phyloP scores from a whole-genome alignment of 2,113 vertebrate genomes.

The Peucedramus taeniatus region DNA sequence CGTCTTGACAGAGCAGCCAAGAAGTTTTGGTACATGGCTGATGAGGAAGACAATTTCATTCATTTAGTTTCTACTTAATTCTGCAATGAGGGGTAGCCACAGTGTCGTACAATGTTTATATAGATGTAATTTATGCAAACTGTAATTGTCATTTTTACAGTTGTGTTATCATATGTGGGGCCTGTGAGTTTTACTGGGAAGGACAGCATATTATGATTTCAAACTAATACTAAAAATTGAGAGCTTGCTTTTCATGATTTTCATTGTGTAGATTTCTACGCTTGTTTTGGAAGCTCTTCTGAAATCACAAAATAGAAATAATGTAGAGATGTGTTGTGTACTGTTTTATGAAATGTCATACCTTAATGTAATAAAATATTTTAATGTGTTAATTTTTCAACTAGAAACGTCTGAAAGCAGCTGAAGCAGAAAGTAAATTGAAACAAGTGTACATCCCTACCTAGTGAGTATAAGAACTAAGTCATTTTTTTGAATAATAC shows the following conservation, averaged over 20 bases:
- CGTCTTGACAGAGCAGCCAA: not conserved
- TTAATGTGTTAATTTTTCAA: constrained; percentile 57
- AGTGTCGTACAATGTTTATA: not conserved
- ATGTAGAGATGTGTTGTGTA: not conserved
- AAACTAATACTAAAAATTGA: not conserved
- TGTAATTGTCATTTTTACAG: not conserved
- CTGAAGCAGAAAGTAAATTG: constrained; percentile 96
- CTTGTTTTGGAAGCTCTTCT: not conserved
- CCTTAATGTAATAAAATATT: not conserved
- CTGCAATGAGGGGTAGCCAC: not conserved
- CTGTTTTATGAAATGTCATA: not conserved
- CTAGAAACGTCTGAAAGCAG: constrained; percentile 96
- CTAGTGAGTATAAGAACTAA: constrained; percentile 86
- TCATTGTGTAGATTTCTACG: not conserved
- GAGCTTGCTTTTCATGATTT: not conserved
- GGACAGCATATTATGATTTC: not conserved
- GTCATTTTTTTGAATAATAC: not conserved
- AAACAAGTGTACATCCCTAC: constrained; percentile 99
- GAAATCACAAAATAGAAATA: not conserved
- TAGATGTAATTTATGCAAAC: not conserved
- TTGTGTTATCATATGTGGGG: not conserved
- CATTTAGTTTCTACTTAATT: not conserved
- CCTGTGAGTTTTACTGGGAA: not conserved
- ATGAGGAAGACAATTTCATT: not conserved
- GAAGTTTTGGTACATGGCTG: not conserved